Base-by-base conservation (phyloP, 2,888 invertebrate species). In the Apeira syringaria region DNA sequence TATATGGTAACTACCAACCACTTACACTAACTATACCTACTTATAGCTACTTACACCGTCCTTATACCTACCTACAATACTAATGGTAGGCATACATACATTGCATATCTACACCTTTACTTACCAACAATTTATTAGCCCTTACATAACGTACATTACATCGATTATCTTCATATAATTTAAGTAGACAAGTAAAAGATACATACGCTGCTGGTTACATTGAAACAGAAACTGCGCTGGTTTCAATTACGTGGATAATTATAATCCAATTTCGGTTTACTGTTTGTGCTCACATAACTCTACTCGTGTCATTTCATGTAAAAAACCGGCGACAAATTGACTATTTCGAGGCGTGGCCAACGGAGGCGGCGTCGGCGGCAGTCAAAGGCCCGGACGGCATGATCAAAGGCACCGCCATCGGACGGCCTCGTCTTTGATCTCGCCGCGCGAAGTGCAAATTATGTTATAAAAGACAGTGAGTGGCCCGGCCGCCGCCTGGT, bases 361-460 rank as follows among this genome's bases (percentile, higher is more conserved):
- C 73, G 75, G 78, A 74, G 83, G 84, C 84, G 86, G 87, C 80
- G 83, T 83, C 84, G 86, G 87, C 80, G 68, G 74, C 76, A 70
- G 64, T 86, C 85, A 88, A 89, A 87, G 85, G 85, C 81, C 69
- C 74, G n/a, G 15, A 4, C 15, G 73, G 64, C 64, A 73, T 80
- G 88, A 90, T 90, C 88, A 90, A 90, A 90, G 85, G 81, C 71
- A 71, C 90, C 89, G 89, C 78, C 83, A 75, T 73, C 80, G 78
- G 78, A 68, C 69, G 76, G 80, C 76, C 75, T 35, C 72, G 61
- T 70, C 89, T 89, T 90, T 90, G 89, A 90, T 88, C 81, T 84
- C 69, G 70, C 89, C 88, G 89, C 87, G 73, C 75, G 80, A 88
- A 89, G 89, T 90, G 90, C 90, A 90, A 90, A 90, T 90, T 90